Base-by-base conservation (phyloP, 2,113 vertebrate genomes). In the Prionailurus viverrinus region DNA sequence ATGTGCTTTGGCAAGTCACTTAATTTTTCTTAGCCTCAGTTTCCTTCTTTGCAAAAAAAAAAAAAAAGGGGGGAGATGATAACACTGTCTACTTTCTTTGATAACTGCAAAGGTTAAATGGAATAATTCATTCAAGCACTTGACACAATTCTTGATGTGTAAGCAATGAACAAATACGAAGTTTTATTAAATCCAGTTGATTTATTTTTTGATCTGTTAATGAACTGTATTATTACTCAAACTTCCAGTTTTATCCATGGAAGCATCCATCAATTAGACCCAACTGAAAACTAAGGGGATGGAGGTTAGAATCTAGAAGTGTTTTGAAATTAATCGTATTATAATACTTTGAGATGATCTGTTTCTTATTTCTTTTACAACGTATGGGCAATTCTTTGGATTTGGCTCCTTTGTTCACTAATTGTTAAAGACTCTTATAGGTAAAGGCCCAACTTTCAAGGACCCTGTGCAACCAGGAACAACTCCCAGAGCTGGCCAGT, bases 201-300 rank as follows among this genome's bases (percentile, higher is more conserved):
- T 68, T 27, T 51, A 68, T 73, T 92, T 81, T 68, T 69, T 87
- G 53, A 12, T 73, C 19, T 19, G 23, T 51, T 14, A 94, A 39
- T 93, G 45, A 95, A 61, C 29, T 86, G 25, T 80, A 23, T 80
- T 95, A 84, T 74, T 94, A 68, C 13, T 74, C 16, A 48, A 15
- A 73, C 5, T 91, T 88, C 41, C n/a, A 86, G 5, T 95, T 89
- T 91, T 88, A 89, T 16, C 41, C 25, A 29, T 79, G 39, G 53
- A 68, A 4, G 11, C 66, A 89, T 89, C n/a, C 76, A 14, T 27
- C 92, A 69, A n/a, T 90, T 63, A 96, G 23, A 89, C 18, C 68
- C 45, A 78, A 41, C 33, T 73, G 11, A 80, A 92, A 80, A 73
- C 11, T 53, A 33, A 82, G 21, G 23, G 16, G 11, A 27, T 66